phyloP scores from a whole-genome alignment of 2,797 vertebrate genomes.

The Catharus ustulatus region DNA sequence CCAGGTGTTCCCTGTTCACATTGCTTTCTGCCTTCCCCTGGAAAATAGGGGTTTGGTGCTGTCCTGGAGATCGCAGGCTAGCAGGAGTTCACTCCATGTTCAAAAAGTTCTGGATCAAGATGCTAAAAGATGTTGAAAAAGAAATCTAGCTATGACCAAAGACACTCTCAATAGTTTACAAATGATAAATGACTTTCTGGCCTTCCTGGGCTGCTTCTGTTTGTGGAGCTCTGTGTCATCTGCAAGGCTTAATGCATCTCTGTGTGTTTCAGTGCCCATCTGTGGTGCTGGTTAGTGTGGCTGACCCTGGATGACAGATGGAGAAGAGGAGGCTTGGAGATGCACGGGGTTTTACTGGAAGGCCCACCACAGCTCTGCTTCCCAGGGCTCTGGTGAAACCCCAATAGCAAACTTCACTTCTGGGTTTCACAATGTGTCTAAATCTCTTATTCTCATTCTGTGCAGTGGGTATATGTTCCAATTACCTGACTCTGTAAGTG shows the following conservation, averaged over 20 bases:
- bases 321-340: not conserved
- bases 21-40: not conserved
- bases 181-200: not conserved
- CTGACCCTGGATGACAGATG: not conserved
- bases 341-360: not conserved
- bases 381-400: not conserved
- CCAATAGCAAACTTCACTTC: not conserved
- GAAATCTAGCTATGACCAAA: not conserved
- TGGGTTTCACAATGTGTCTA: not conserved
- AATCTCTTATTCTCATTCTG: not conserved
- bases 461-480: not conserved
- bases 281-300: not conserved
- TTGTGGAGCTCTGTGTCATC: not conserved
- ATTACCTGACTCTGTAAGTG: not conserved
- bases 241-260: not conserved
- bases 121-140: not conserved
- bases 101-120: not conserved
- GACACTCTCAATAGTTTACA: not conserved
- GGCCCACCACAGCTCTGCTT: not conserved
- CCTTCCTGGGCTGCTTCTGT: not conserved
- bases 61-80: not conserved
- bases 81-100: not conserved
- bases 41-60: not conserved
- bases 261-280: not conserved
- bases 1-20: not conserved